Conservation (phyloP, 92 coral and sea anemone genomes). For the Isaurus tuberculatus region DNA sequence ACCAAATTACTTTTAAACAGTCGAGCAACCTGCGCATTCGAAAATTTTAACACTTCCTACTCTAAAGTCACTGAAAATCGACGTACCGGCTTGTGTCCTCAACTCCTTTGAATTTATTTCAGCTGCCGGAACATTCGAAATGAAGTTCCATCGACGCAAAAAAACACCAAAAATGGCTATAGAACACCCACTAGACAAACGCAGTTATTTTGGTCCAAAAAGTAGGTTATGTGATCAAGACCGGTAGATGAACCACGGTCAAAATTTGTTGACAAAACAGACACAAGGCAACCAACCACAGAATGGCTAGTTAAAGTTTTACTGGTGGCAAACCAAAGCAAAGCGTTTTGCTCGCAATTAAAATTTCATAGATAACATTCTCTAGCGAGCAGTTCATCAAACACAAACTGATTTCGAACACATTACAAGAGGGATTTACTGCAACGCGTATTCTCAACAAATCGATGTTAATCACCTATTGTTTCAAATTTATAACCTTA, state of each 20-base stretch:
- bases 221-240: slow-evolving; percentile 38
- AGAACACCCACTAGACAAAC: background rate
- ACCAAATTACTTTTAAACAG: slow-evolving; percentile 21
- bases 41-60: slow-evolving; percentile 6
- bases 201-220: slow-evolving; percentile 33
- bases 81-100: slow-evolving; percentile 23
- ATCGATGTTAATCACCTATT: background rate
- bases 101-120: background rate
- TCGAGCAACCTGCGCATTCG: slow-evolving; percentile 21
- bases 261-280: slow-evolving; percentile 38
- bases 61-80: background rate
- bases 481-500: background rate
- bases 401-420: background rate
- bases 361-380: slow-evolving; percentile 44
- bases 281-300: slow-evolving; percentile 39
- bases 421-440: background rate
- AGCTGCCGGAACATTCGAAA: background rate
- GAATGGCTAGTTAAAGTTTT: slow-evolving; percentile 6
- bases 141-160: slow-evolving; percentile 22
- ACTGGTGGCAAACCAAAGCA: slow-evolving; percentile 38
- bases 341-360: slow-evolving; percentile 14
- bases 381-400: slow-evolving; percentile 38
- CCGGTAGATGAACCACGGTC: slow-evolving; percentile 15
- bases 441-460: no score
- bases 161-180: background rate